Conservation (phyloP, 2,113 vertebrate genomes). For the Ophthalmolycus amberensis region DNA sequence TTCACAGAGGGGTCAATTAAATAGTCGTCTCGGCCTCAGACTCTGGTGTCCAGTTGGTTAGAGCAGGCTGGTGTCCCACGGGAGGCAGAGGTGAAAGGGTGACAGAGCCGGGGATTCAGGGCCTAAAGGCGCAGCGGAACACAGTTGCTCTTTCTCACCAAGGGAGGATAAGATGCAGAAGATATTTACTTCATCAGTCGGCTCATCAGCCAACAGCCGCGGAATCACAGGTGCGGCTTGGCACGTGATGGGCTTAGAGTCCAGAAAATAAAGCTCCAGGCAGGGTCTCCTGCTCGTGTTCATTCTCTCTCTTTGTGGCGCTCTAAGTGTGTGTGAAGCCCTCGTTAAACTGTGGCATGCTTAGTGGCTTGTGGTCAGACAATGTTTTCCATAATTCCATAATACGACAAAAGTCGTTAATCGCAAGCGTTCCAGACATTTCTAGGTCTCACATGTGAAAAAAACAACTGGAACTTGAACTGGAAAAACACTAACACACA, state of each 20-base stretch:
- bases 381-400: conserved; percentile 32
- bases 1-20: conserved; percentile 60
- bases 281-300: conserved; percentile 4
- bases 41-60: conserved; percentile 48
- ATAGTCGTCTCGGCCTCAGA: conserved; percentile 20
- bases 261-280: conserved; percentile 32
- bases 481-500: conserved; percentile 28
- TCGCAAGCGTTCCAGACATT: conserved; percentile 36
- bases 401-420: conserved; percentile 33
- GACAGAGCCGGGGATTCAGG: conserved; percentile 33
- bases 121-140: conserved; percentile 20
- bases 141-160: conserved; percentile 44
- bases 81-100: conserved; percentile 63
- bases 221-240: conserved; percentile 61
- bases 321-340: background rate
- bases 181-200: conserved; percentile 66
- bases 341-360: conserved; percentile 17
- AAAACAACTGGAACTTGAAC: background rate
- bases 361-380: conserved; percentile 18
- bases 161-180: conserved; percentile 33
- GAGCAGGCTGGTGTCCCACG: conserved; percentile 31
- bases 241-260: conserved; percentile 12
- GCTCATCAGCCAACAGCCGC: conserved; percentile 53
- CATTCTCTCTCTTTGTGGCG: background rate
- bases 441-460: conserved; percentile 33